Evolutionary conservation across 2,888 invertebrate species (phyloP), one percentile per base, ranked within the genome.

Genomic region (Calliscelio sp.): DNA sequence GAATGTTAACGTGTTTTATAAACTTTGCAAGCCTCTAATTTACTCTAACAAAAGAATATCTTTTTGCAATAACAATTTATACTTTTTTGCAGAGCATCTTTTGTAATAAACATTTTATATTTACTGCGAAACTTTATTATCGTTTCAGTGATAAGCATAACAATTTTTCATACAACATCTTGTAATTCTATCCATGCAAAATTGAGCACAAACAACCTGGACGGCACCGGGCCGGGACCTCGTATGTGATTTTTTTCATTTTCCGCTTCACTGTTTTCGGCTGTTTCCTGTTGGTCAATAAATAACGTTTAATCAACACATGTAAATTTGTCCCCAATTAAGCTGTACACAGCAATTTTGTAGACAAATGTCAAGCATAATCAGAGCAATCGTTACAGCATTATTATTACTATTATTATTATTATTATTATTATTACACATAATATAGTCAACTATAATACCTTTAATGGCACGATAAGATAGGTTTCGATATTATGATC

Each of bases 401-500:
- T n/a, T n/a, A n/a, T n/a, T n/a, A n/a, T n/a, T n/a, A n/a, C n/a
- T n/a, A n/a, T n/a, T n/a, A n/a, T n/a, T n/a, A n/a, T n/a, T n/a
- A n/a, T n/a, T n/a, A n/a, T n/a, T n/a, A n/a, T n/a, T n/a, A n/a
- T n/a, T n/a, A n/a, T n/a, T n/a, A n/a, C n/a, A n/a, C n/a, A n/a
- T n/a, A n/a, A n/a, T n/a, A n/a, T n/a, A n/a, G n/a, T n/a, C n/a
- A n/a, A n/a, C n/a, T n/a, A n/a, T n/a, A 49, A 94, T 93, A 97
- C 97, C 95, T 96, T 96, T 0, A 97, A 97, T 35, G 97, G 97
- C 68, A 97, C 94, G 87, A 98, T 98, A 65, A 98, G 95, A 93
- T 95, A 98, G 0, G 98, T 97, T 92, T 98, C 97, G 77, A 98
- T 95, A 93, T 97, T 97, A 91, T 97, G 98, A 90, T 98, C 97